phyloP scores from a whole-genome alignment of 2,888 invertebrate species.

The Rotaria magnacalcarata region DNA sequence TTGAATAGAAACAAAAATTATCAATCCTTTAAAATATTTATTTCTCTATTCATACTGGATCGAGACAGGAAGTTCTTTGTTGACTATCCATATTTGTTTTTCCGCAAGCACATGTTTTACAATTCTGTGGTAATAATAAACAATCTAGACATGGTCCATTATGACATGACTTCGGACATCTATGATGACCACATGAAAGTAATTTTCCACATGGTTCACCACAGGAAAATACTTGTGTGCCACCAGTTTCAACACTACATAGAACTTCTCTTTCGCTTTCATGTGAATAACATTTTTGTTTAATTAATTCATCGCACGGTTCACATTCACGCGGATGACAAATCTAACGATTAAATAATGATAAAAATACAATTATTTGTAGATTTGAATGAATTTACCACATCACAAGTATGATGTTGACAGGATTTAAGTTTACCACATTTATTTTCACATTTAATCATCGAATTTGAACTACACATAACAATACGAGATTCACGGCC shows the following conservation, averaged over 20 bases:
- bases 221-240: constrained; percentile 66
- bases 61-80: constrained; percentile 52
- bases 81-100: constrained; percentile 46
- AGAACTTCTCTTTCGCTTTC: constrained; percentile 36
- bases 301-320: constrained; percentile 49
- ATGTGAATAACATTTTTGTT: constrained; percentile 51
- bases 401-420: not conserved
- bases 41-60: constrained; percentile 54
- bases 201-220: constrained; percentile 69
- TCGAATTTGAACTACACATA: not conserved
- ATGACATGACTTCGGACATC: constrained; percentile 73
- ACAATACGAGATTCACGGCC: not conserved
- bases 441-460: constrained; percentile 2
- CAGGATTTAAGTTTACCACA: not conserved
- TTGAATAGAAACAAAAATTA: constrained; percentile 63
- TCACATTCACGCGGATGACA: constrained; percentile 37
- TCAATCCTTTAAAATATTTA: constrained; percentile 60
- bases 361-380: too few species aligned
- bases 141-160: constrained; percentile 73
- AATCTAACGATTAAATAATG: not conserved
- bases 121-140: constrained; percentile 49
- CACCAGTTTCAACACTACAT: constrained; percentile 1
- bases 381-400: not conserved
- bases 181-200: constrained; percentile 74
- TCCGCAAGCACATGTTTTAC: constrained; percentile 42